Conservation (phyloP, 2,888 invertebrate species). For the Shargacucullia verbasci region DNA sequence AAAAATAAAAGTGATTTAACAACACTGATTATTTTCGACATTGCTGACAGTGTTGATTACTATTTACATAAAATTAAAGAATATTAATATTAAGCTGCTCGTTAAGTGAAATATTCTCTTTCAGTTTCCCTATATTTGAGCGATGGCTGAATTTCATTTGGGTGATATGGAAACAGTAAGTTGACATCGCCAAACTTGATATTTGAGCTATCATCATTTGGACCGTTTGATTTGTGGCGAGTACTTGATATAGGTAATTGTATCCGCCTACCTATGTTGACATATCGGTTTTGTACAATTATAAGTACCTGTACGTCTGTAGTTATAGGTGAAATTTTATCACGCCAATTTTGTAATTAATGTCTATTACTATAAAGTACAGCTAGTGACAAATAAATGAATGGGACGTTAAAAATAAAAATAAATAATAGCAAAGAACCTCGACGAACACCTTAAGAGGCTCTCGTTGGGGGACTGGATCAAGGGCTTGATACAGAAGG, state of each 20-base stretch:
- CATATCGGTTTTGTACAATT: no score
- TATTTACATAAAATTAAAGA: constrained; percentile 45
- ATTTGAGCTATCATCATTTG: constrained; percentile 44
- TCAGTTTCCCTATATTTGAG: constrained; percentile 6
- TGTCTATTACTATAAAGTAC: no score
- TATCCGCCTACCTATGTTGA: neutral
- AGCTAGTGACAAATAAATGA: no score
- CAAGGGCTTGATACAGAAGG: no score
- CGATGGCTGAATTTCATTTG: constrained; percentile 4
- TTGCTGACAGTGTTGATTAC: constrained; percentile 49
- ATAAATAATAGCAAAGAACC: no score
- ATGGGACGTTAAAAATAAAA: no score
- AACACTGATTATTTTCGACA: constrained; percentile 16
- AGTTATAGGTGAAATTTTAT: no score
- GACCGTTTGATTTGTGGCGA: constrained; percentile 25
- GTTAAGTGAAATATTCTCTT: constrained; percentile 13
- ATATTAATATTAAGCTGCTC: constrained; percentile 36
- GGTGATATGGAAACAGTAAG: constrained; percentile 10
- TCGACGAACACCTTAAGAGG: no score
- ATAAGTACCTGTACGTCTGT: no score
- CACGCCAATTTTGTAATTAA: no score
- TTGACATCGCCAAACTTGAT: constrained; percentile 29
- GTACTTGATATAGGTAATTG: constrained; percentile 27
- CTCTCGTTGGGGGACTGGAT: no score
- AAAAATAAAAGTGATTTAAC: constrained; percentile 14